Conservation (phyloP, 2,797 vertebrate species). For the Rhynchotus rufescens region DNA sequence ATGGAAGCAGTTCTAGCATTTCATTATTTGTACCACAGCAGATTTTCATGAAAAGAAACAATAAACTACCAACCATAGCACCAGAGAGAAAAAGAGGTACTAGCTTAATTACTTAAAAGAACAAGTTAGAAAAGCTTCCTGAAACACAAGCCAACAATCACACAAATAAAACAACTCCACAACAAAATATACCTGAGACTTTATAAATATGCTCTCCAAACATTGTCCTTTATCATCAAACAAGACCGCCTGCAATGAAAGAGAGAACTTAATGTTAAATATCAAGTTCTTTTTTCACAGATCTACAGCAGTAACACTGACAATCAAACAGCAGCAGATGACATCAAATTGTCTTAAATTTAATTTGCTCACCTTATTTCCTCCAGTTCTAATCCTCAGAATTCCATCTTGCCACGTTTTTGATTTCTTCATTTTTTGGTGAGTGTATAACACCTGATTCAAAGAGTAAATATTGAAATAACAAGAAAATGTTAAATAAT, state of each 20-base stretch:
- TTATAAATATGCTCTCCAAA: constrained; percentile 82
- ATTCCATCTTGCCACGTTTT: constrained; percentile 85
- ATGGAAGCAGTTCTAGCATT: background rate
- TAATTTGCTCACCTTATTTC: constrained; percentile 76
- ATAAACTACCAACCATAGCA: background rate
- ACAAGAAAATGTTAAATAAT: background rate
- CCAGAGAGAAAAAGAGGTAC: background rate
- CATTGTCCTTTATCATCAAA: constrained; percentile 81
- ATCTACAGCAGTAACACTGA: background rate
- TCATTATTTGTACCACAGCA: background rate
- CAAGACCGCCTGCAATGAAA: constrained; percentile 77
- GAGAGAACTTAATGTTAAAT: background rate
- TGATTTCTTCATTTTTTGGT: constrained; percentile 84
- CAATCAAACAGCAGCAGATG: background rate
- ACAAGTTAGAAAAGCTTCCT: background rate
- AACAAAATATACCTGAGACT: constrained; percentile 74
- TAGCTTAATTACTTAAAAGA: background rate
- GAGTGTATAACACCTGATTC: constrained; percentile 82
- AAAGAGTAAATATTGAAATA: background rate
- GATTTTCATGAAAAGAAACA: background rate
- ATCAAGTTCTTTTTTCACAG: background rate
- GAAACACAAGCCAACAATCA: background rate
- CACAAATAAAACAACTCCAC: background rate
- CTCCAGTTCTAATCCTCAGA: constrained; percentile 66
- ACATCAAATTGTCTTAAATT: background rate